Evolutionary conservation across 2,113 vertebrate genomes (phyloP).

Genomic region (Hystrix cristata): DNA sequence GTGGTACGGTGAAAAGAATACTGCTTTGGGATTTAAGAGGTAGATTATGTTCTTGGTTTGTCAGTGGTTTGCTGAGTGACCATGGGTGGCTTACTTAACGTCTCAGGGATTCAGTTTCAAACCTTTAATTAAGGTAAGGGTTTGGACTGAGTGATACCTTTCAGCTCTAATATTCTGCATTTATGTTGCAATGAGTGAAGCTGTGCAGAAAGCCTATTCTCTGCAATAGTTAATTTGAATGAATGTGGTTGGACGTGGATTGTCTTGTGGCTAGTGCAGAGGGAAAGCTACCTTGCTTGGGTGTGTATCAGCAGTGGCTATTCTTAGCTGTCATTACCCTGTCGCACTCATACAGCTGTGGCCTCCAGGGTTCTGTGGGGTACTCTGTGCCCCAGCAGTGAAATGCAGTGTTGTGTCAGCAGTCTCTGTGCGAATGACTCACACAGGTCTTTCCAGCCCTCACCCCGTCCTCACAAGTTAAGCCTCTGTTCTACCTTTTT

Average conservation of each 20-base stretch:
- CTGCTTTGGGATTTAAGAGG: not conserved
- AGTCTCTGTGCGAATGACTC: not conserved
- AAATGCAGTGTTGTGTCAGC: not conserved
- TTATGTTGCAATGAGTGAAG: not conserved
- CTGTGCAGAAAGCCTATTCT: not conserved
- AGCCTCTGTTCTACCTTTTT: not conserved
- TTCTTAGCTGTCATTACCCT: not conserved
- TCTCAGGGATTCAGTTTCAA: not conserved
- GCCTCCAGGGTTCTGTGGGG: not conserved
- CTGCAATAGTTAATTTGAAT: not conserved
- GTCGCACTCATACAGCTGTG: not conserved
- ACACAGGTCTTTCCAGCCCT: not conserved
- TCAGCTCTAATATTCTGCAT: not conserved
- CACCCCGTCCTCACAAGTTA: not conserved
- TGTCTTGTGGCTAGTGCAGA: not conserved
- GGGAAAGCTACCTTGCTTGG: not conserved
- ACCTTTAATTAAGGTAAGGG: not conserved
- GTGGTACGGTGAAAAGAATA: not conserved
- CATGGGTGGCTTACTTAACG: not conserved
- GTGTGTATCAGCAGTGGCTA: not conserved
- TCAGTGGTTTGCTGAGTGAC: not conserved
- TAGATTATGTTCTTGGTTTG: not conserved
- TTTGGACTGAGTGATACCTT: not conserved
- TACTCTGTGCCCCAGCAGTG: not conserved
- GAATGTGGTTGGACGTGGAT: not conserved